Evolutionary conservation across 2,888 invertebrate species (phyloP).

Genomic region (Hedychridium roseum): DNA sequence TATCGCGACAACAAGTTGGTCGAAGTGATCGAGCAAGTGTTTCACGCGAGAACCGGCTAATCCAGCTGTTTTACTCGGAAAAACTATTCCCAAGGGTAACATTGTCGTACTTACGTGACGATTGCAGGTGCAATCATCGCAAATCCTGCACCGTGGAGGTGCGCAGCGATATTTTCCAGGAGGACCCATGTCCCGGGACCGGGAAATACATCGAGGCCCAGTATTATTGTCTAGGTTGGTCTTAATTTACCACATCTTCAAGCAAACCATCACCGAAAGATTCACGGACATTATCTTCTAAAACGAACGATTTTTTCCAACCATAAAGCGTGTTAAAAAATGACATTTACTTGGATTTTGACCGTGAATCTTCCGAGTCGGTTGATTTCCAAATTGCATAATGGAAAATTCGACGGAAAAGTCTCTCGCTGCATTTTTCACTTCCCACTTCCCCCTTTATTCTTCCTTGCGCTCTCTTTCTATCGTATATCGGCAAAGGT

Average conservation of each 20-base stretch:
- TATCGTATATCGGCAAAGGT: slow-evolving; percentile 2
- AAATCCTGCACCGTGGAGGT: slow-evolving; percentile 56
- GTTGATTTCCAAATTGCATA: background rate
- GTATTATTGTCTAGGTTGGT: slow-evolving; percentile 66
- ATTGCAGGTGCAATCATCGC: slow-evolving; percentile 58
- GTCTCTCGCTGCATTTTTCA: slow-evolving; percentile 22
- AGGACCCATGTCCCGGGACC: slow-evolving; percentile 70
- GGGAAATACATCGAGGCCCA: slow-evolving; percentile 71
- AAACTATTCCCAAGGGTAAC: slow-evolving; percentile 30
- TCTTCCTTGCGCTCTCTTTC: slow-evolving; percentile 2
- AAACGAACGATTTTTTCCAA: too few species aligned
- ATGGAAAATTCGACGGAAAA: slow-evolving; percentile 23
- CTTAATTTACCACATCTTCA: slow-evolving; percentile 27
- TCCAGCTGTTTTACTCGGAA: too few species aligned
- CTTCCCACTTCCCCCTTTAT: background rate
- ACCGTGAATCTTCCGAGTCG: too few species aligned
- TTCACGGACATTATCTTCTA: too few species aligned
- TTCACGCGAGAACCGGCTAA: background rate
- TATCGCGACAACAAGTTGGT: too few species aligned
- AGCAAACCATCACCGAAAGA: too few species aligned
- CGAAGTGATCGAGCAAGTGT: too few species aligned
- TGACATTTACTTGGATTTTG: too few species aligned
- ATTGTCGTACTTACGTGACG: slow-evolving; percentile 47
- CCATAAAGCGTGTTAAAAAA: too few species aligned
- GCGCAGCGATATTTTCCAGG: slow-evolving; percentile 64